A percentile compares a stretch with the other conserved stretches of the same genome.
Conservation (phyloP, 2,797 vertebrate species). For the Thamnophis elegans region DNA sequence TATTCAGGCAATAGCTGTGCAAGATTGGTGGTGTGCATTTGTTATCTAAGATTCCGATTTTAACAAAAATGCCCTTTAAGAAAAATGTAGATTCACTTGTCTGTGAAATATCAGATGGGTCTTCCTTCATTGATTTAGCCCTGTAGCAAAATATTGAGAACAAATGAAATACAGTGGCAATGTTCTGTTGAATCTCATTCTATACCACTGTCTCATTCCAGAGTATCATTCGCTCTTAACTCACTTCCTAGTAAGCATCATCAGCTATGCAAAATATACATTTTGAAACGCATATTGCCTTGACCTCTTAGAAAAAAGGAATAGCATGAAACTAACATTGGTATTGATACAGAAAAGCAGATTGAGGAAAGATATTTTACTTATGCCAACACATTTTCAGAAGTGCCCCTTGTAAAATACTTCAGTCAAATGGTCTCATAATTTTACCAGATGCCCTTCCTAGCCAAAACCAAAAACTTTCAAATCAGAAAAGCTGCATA, state of each 20-base stretch:
- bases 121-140: slow-evolving; percentile 36
- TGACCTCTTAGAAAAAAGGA: not conserved
- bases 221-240: not conserved
- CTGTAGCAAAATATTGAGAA: slow-evolving; percentile 29
- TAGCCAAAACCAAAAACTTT: not conserved
- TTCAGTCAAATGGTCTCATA: slow-evolving; percentile 28
- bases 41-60: not conserved
- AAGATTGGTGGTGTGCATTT: not conserved
- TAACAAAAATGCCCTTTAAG: slow-evolving; percentile 1
- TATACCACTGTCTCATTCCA: slow-evolving; percentile 14
- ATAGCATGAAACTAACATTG: not conserved
- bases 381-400: not conserved
- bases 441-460: slow-evolving; percentile 9
- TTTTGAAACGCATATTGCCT: not conserved
- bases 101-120: slow-evolving; percentile 22
- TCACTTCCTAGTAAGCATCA: not conserved
- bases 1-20: slow-evolving; percentile 14
- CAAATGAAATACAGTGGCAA: not conserved
- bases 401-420: not conserved
- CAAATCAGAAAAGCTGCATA: not conserved
- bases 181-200: slow-evolving; percentile 24
- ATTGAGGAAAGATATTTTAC: not conserved
- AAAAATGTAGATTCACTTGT: slow-evolving; percentile 7
- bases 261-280: not conserved
- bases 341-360: not conserved